These are phyloP conservation scores for Triplophysa rosa DNA, from an alignment of 2,113 vertebrate genomes.

Conservation along the genomic window DNA sequence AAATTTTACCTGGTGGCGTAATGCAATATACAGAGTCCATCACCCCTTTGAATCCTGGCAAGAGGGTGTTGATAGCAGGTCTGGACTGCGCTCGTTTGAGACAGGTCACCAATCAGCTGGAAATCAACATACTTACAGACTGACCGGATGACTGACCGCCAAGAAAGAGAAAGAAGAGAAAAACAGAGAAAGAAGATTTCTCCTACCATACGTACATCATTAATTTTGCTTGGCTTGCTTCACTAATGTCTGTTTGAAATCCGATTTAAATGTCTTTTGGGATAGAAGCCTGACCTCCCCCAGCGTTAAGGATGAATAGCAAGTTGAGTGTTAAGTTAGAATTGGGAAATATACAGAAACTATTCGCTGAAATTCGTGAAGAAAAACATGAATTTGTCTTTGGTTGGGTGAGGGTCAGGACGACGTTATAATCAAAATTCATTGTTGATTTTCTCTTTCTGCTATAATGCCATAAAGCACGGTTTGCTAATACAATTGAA, in stretches of 20 bases:
- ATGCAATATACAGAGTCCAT: conserved; percentile 76
- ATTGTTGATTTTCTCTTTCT: neutral
- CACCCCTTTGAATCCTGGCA: conserved; percentile 67
- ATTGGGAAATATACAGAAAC: too few species aligned
- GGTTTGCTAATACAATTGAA: conserved; percentile 25
- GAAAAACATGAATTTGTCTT: neutral
- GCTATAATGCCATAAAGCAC: neutral
- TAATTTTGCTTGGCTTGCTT: conserved; percentile 16
- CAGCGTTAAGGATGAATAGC: too few species aligned
- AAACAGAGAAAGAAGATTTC: neutral
- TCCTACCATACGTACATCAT: neutral
- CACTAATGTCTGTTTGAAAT: neutral
- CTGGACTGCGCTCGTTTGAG: conserved; percentile 67
- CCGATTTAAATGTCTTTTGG: neutral
- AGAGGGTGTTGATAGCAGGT: conserved; percentile 74
- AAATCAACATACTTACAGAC: neutral
- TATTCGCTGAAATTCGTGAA: neutral
- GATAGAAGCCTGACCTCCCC: neutral
- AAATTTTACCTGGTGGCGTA: conserved; percentile 19
- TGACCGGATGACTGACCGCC: neutral
- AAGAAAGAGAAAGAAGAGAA: neutral
- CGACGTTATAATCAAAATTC: neutral
- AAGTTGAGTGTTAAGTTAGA: neutral
- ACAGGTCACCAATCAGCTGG: conserved; percentile 72
- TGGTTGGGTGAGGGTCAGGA: neutral